Evolutionary conservation across 2,113 vertebrate species (phyloP), one percentile per base, ranked within the genome.

Genomic region (Xiphophorus couchianus): DNA sequence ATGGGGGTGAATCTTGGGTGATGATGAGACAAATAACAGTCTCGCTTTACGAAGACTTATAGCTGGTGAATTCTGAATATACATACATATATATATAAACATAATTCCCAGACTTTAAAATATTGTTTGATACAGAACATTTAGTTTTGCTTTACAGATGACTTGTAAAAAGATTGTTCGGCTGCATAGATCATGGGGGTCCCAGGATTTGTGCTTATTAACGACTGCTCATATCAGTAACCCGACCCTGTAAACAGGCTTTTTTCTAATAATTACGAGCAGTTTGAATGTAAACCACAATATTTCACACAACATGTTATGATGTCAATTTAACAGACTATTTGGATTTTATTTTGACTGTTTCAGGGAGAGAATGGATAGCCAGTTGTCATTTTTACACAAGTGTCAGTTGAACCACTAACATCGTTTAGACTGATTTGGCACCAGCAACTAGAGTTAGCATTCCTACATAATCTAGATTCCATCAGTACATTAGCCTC

Each of bases 201-300:
- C 48, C 79, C 69, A 84, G 58, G 75, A 66, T 86, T 83, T 77
- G 58, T 64, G 75, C 11, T 74, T 86, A 84, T 80, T 78, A 44
- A 73, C 79, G 75, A 87, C 86, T 88, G 86, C 77, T 90, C 84
- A 83, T 86, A 83, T 88, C 76, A 71, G 44, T 27, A 44, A 64
- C 54, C 74, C 14, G 10, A 13, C 62, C 30, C 35, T 13, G 61
- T 72, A 31, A 71, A 67, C 69, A 30, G 31, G 60, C 31, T 62
- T 78, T 84, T 35, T 77, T 62, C 73, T 81, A 35, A 77, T 64
- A 69, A 74, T 75, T 44, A 9, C 84, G 80, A 89, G 88, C 87
- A 80, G 88, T 91, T 86, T 93, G 93, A 92, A 93, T 93, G 91
- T 93, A 93, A 89, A 86, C 86, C 74, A 82, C 77, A 73, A 85